A percentile compares a stretch with the other conserved stretches of the same genome.
Conservation (phyloP, 2,888 invertebrate genomes). For the Pyrochroa serraticornis region DNA sequence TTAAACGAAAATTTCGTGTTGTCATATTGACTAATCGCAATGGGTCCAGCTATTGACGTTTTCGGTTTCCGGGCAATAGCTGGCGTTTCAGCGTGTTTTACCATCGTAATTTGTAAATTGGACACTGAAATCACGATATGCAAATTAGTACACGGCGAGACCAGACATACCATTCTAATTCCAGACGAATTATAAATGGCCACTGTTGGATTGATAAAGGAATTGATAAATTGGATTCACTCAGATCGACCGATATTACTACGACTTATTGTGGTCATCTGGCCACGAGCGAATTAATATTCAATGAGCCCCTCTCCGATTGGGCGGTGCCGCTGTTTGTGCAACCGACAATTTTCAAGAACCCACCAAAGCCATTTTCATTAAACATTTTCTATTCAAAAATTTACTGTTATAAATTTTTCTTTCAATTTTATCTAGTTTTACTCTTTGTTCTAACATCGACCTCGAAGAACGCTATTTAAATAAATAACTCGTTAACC, state of each 20-base stretch:
- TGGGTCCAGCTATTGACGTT: constrained; percentile 8
- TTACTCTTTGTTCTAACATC: too few relatives aligned
- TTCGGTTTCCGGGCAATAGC: constrained; percentile 9
- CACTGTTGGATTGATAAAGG: constrained; percentile 40
- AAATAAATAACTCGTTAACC: too few relatives aligned
- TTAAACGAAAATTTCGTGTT: neutral
- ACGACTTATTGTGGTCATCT: constrained; percentile 24
- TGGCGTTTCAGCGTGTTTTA: constrained; percentile 23
- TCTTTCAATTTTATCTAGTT: too few relatives aligned
- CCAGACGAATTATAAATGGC: constrained; percentile 40
- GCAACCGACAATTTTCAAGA: too few relatives aligned
- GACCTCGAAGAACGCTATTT: too few relatives aligned
- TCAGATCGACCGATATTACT: constrained; percentile 38
- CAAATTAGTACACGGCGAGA: constrained; percentile 30
- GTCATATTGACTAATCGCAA: constrained; percentile 10
- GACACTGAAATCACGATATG: constrained; percentile 36
- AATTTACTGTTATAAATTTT: too few relatives aligned
- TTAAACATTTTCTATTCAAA: too few relatives aligned
- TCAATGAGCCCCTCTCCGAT: constrained; percentile 6
- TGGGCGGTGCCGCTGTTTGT: too few relatives aligned
- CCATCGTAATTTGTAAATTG: constrained; percentile 36
- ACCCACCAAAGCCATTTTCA: too few relatives aligned
- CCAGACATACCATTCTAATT: constrained; percentile 36
- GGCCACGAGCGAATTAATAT: constrained; percentile 12
- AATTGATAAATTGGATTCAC: constrained; percentile 40